Evolutionary conservation across 2,797 vertebrate species (phyloP), one percentile per base, ranked within the genome.

Genomic region (Schizopygopsis pylzovi): DNA sequence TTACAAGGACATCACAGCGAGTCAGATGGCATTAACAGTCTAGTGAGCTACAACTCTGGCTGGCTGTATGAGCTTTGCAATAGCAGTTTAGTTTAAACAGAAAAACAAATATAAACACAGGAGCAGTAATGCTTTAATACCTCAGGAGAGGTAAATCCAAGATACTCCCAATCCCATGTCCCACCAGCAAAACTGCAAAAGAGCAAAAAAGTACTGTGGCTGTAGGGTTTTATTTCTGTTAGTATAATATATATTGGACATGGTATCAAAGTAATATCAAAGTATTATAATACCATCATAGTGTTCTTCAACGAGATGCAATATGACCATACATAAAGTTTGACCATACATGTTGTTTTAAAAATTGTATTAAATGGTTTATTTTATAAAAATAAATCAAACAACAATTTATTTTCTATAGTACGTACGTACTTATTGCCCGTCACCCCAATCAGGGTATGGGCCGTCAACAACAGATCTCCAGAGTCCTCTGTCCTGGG

Each of bases 91-190:
- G 28, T 33, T 33, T 0, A 56, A 82, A 43, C 33, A 37, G 33
- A 78, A 70, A 79, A 39, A 20, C 3, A 4, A 68, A 33, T 2
- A 2, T 75, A n/a, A 39, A 73, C 2, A 52, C 45, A 68, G 33
- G 76, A 87, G 12, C 15, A 25, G 49, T 73, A 43, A 56, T n/a
- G 13, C 4, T 37, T 1, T 15, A 12, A 41, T 98, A 99, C 98
- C 98, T 99, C 98, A 0, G 98, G 97, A 83, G 98, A 99, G 91
- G 97, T 96, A 93, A 99, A 99, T 94, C 98, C 98, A 92, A 99
- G 96, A 96, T 99, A 99, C 87, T 99, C 98, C 98, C 98, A 99
- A 95, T 99, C 98, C 98, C 98, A 99, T 0, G 98, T 97, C 94
- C 98, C 98, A 87, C 98, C 98, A 92, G 97, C 97, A 94, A 99